Evolutionary conservation across 2,797 vertebrate genomes (phyloP).

Genomic region (Nyctalus aviator): DNA sequence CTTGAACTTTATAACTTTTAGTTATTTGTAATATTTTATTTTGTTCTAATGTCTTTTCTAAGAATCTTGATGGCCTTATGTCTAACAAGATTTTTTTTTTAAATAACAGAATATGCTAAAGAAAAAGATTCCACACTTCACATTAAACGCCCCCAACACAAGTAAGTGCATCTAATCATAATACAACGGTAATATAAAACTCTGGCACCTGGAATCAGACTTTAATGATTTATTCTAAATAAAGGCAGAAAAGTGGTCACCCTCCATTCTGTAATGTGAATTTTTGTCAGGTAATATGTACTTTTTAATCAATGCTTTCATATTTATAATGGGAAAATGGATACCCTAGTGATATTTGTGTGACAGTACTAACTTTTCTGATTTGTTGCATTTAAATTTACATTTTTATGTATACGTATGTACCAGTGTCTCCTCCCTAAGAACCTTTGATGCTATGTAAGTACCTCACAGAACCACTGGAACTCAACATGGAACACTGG

Average conservation of each 20-base stretch:
- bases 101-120: not conserved
- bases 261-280: not conserved
- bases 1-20: not conserved
- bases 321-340: not conserved
- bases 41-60: not conserved
- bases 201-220: slow-evolving; percentile 17
- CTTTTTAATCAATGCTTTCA: not conserved
- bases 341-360: not conserved
- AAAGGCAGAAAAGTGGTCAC: not conserved
- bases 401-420: not conserved
- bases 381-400: not conserved
- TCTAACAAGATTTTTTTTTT: not conserved
- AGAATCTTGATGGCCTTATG: not conserved
- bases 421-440: too few species aligned
- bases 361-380: not conserved
- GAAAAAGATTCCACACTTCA: not conserved
- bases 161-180: not conserved
- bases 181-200: not conserved
- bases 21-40: slow-evolving; percentile 1
- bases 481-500: not conserved
- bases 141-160: not conserved
- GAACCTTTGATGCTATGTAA: not conserved
- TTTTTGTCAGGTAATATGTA: not conserved
- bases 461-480: not conserved
- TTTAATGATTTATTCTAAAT: not conserved